A percentile compares a stretch with the other conserved stretches of the same genome.
Conservation (phyloP, 2,888 invertebrate genomes). For the Yponomeuta evonymella region DNA sequence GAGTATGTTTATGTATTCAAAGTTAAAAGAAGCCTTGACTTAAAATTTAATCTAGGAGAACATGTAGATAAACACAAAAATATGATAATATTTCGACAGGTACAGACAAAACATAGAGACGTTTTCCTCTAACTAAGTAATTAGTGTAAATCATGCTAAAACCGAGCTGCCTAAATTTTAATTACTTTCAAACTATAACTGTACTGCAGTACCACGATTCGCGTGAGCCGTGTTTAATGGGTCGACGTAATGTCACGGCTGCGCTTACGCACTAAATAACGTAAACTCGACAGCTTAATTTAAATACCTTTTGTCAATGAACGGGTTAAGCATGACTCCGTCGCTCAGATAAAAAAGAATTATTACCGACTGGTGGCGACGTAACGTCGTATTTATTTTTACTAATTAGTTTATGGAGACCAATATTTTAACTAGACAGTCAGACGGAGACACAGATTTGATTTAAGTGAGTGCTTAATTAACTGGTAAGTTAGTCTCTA, state of each 20-base stretch:
- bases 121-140: background rate
- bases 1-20: too few relatives aligned
- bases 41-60: too few relatives aligned
- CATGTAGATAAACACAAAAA: too few relatives aligned
- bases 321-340: slow-evolving; percentile 66
- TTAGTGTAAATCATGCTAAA: background rate
- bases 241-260: slow-evolving; percentile 42
- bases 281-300: slow-evolving; percentile 70
- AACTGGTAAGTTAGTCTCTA: background rate
- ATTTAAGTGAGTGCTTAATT: background rate
- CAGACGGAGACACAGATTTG: background rate
- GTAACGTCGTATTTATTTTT: slow-evolving; percentile 50
- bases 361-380: slow-evolving; percentile 44
- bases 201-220: slow-evolving; percentile 32
- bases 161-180: background rate
- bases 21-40: too few relatives aligned
- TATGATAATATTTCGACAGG: too few relatives aligned
- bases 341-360: slow-evolving; percentile 67
- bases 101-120: too few relatives aligned
- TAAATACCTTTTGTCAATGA: slow-evolving; percentile 77
- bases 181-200: background rate
- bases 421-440: slow-evolving; percentile 65
- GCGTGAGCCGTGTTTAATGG: slow-evolving; percentile 43
- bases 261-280: slow-evolving; percentile 64
- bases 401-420: slow-evolving; percentile 58